These are phyloP conservation scores for Liopterus haemorrhoidalis DNA, from an alignment of 2,888 invertebrate genomes.

Conservation along the genomic window DNA sequence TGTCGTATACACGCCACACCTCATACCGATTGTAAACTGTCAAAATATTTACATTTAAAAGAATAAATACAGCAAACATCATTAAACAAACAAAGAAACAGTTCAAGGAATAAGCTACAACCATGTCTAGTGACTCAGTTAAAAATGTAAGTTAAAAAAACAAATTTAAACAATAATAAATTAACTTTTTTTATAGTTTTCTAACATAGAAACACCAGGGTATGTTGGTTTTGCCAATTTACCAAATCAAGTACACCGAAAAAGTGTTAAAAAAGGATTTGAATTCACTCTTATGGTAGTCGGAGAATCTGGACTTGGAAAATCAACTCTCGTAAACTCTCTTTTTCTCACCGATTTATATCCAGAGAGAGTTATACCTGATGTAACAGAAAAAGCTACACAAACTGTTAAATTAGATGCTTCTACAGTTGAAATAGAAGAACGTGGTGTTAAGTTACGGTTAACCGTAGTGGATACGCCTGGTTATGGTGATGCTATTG, in stretches of 20 bases:
- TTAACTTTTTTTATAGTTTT: slow-evolving; percentile 56
- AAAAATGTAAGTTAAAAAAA: slow-evolving; percentile 51
- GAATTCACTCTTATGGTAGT: slow-evolving; percentile 96
- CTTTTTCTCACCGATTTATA: slow-evolving; percentile 92
- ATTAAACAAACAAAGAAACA: slow-evolving; percentile 3
- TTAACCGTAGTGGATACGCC: slow-evolving; percentile 94
- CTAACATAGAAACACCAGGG: slow-evolving; percentile 76
- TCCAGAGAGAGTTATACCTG: slow-evolving; percentile 83
- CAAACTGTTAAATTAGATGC: slow-evolving; percentile 92
- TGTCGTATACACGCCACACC: no score
- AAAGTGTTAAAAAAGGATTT: slow-evolving; percentile 96
- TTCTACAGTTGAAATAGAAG: slow-evolving; percentile 94
- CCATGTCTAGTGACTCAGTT: slow-evolving; percentile 55
- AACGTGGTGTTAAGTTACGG: slow-evolving; percentile 86
- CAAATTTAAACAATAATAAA: neutral
- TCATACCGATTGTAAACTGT: slow-evolving; percentile 15
- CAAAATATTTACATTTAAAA: slow-evolving; percentile 16
- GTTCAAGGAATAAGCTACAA: neutral
- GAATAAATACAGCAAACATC: slow-evolving; percentile 1
- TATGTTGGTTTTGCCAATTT: slow-evolving; percentile 93
- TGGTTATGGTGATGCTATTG: slow-evolving; percentile 91
- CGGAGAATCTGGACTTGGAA: slow-evolving; percentile 79
- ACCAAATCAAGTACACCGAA: slow-evolving; percentile 94
- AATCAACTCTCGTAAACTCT: slow-evolving; percentile 92
- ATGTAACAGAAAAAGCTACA: slow-evolving; percentile 77